Percentiles rank a stretch among this genome's conserved stretches.
These are phyloP conservation scores for Schizopygopsis pylzovi DNA, from an alignment of 2,797 vertebrate genomes.

Conservation along the genomic window DNA sequence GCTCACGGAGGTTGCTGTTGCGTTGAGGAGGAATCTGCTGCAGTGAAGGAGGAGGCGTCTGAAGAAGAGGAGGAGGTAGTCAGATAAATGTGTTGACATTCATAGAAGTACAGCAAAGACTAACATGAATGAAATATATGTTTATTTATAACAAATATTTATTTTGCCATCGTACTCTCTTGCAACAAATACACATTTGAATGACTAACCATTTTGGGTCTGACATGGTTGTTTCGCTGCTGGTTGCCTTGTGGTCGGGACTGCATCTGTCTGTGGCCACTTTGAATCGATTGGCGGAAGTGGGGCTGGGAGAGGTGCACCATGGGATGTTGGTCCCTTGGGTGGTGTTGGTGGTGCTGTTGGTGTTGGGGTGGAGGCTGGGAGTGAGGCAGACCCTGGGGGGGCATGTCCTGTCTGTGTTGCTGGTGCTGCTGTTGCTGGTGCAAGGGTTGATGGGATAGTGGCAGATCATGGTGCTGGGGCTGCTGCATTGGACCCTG, in stretches of 20 bases:
- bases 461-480: conserved; percentile 77
- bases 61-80: conserved; percentile 43
- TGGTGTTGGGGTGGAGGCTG: conserved; percentile 76
- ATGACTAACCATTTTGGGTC: conserved; percentile 86
- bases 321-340: conserved; percentile 84
- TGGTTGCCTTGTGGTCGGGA: conserved; percentile 82
- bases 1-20: conserved; percentile 93
- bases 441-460: conserved; percentile 80
- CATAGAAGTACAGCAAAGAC: neutral
- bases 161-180: neutral
- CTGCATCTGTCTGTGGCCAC: conserved; percentile 82
- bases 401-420: conserved; percentile 76
- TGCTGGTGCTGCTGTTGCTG: conserved; percentile 76
- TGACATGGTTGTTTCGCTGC: conserved; percentile 78
- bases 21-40: conserved; percentile 83
- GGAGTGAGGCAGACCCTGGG: conserved; percentile 66
- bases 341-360: conserved; percentile 69
- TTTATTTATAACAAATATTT: neutral
- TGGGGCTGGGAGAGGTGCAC: conserved; percentile 88
- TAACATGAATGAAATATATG: neutral
- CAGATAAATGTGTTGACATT: conserved; percentile 3
- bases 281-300: conserved; percentile 86
- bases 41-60: conserved; percentile 84
- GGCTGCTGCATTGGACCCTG: conserved; percentile 87
- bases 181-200: neutral